Percentiles rank a stretch among this genome's conserved stretches.
Evolutionary conservation across 2,797 vertebrate genomes (phyloP).

Genomic region (Acridotheres tristis): DNA sequence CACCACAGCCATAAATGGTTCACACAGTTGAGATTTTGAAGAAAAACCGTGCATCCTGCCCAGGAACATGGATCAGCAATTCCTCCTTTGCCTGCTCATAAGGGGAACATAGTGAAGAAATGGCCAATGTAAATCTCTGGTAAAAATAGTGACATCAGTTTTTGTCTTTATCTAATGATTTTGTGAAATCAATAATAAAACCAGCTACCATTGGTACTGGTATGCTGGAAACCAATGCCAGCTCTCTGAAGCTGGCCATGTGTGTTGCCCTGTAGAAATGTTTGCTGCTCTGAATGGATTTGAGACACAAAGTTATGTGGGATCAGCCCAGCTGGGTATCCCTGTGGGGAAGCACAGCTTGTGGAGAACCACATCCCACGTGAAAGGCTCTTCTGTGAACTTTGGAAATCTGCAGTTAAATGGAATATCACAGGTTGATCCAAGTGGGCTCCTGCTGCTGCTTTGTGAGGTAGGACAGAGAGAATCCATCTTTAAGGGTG

Average conservation of each 20-base stretch:
- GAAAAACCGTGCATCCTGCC: not conserved
- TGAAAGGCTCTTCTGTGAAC: not conserved
- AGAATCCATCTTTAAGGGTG: not conserved
- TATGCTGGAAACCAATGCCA: not conserved
- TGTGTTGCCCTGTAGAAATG: not conserved
- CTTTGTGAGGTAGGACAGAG: not conserved
- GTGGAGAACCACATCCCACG: accelerated
- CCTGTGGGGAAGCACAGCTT: not conserved
- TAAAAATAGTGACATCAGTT: not conserved
- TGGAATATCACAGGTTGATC: not conserved
- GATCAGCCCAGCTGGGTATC: not conserved
- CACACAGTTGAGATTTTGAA: not conserved
- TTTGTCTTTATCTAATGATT: not conserved
- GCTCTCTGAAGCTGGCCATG: not conserved
- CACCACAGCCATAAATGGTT: not conserved
- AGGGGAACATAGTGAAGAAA: not conserved
- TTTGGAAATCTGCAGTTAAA: not conserved
- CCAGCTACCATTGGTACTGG: accelerated
- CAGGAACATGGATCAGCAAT: accelerated
- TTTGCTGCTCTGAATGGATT: not conserved
- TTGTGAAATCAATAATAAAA: not conserved
- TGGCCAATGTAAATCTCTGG: not conserved
- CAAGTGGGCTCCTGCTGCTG: not conserved
- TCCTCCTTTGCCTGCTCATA: not conserved
- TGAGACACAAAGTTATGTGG: not conserved